Evolutionary conservation across 2,113 vertebrate species (phyloP), one percentile per base, ranked within the genome.

Genomic region (Oreochromis aureus): DNA sequence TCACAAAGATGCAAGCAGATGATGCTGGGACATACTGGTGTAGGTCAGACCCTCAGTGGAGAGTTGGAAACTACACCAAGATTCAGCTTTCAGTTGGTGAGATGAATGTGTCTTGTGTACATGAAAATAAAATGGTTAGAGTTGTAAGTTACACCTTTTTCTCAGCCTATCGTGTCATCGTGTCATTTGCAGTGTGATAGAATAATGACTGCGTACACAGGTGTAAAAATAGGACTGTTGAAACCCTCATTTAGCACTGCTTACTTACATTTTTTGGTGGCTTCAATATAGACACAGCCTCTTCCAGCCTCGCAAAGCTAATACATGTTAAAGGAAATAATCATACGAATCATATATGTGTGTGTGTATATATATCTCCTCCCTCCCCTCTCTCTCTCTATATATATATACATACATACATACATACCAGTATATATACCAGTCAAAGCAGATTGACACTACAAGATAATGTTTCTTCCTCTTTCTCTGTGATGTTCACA

Each of bases 11-110:
- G 78, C 85, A 55, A 80, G 59, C 6, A 6, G 91, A 94, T 59
- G 80, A 36, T 55, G n/a, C 85, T 63, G 93, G 87, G 36, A 90
- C 71, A 9, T 94, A 90, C 90, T 94, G 90, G 91, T 94, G 93
- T 89, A 81, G 88, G 7, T 91, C 93, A 80, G 86, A 86, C 59
- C 3, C 82, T 9, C 9, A 82, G 58, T 85, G 83, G 90, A 81
- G n/a, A 2, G 0, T 2, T 36, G 88, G 10, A 19, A 30, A 90
- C 81, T 91, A 90, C 87, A 80, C 44, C 56, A 86, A 36, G 73
- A 73, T 94, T 85, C 55, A 88, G 0, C 89, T 94, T 32, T 86
- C 83, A 71, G 1, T 58, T 1, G 86, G 90, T 93, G 61, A 85
- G 85, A 61, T n/a, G n/a, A n/a, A 24, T 56, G 55, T 58, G 55